Base-by-base conservation (phyloP, 2,113 vertebrate species). In the Euleptes europaea region DNA sequence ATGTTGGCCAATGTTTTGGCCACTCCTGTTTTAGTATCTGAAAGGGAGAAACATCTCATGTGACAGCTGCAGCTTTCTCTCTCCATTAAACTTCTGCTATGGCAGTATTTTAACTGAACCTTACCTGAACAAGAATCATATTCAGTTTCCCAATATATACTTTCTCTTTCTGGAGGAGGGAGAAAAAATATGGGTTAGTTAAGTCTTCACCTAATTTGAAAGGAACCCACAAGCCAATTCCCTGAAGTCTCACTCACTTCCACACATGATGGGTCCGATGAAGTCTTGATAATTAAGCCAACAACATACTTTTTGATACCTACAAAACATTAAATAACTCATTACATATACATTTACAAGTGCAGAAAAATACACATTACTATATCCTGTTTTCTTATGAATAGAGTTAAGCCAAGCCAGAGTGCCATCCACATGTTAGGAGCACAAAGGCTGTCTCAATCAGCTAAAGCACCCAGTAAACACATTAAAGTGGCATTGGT, bases 1-100 rank as follows among this genome's bases (percentile, higher is more conserved):
- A 99, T 13, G 98, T 99, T 14, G 98, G 98, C 98, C 99, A 99
- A 94, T 99, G 98, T 91, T 99, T 99, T 0, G 99, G 99, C 99
- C 99, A 99, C 93, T 99, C 99, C 93, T 99, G 99, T 90, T 99
- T 99, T 86, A 99, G 93, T 93, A 99, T 99, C 99, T 99, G 92
- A 65, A 87, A 84, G 83, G 60, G 1, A 44, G 69, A 19, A 87
- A 82, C 69, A 63, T 44, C 17, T 54, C 19, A 0, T 4, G 26
- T 0, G 0, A 84, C 42, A 90, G 51, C 33, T 65, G n/a, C 69
- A 51, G 42, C n/a, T 77, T 33, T 69, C 17, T 67, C 33, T 67
- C 28, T 23, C 23, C 3, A 44, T 26, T 49, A 1, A 1, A 85
- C 23, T 3, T 0, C 13, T 0, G 4, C 66, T 51, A 5, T 11